These are phyloP conservation scores for Anoplopoma fimbria DNA, from an alignment of 2,113 vertebrate species.

Conservation along the genomic window DNA sequence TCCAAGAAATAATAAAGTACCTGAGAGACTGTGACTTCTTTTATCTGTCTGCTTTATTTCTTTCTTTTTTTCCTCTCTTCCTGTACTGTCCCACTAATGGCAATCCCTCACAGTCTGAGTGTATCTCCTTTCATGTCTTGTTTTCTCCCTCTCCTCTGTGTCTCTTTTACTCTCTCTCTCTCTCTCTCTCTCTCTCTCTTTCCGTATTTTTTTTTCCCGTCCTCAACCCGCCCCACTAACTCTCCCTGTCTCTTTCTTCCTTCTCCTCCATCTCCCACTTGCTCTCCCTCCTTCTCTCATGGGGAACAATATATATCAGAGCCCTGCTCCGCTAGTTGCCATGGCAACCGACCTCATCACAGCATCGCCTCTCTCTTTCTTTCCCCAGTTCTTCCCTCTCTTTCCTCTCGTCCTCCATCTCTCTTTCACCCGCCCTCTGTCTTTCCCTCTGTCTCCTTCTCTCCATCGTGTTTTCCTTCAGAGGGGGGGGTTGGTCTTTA, in stretches of 20 bases:
- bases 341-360: conserved; percentile 79
- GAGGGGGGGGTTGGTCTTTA: conserved; percentile 26
- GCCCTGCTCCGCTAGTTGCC: conserved; percentile 77
- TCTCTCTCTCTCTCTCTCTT: background rate
- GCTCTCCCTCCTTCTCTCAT: conserved; percentile 63
- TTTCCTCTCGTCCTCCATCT: conserved; percentile 24
- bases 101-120: conserved; percentile 42
- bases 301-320: conserved; percentile 79
- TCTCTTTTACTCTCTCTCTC: conserved; percentile 4
- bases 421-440: conserved; percentile 22
- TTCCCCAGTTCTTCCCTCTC: background rate
- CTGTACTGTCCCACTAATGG: conserved; percentile 62
- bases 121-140: conserved; percentile 60
- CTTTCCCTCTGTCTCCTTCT: conserved; percentile 9
- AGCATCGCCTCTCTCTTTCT: conserved; percentile 47
- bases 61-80: background rate
- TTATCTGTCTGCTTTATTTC: conserved; percentile 56
- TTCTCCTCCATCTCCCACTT: conserved; percentile 43
- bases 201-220: conserved; percentile 11
- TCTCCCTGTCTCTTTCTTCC: conserved; percentile 40
- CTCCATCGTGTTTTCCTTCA: background rate
- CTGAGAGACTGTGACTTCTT: conserved; percentile 70
- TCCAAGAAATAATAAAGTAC: conserved; percentile 73
- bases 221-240: conserved; percentile 55
- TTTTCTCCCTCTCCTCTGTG: conserved; percentile 35